Percentiles rank a stretch among this genome's conserved stretches.
phyloP scores from a whole-genome alignment of 2,113 vertebrate genomes.

The Pseudorectes ferrugineus region DNA sequence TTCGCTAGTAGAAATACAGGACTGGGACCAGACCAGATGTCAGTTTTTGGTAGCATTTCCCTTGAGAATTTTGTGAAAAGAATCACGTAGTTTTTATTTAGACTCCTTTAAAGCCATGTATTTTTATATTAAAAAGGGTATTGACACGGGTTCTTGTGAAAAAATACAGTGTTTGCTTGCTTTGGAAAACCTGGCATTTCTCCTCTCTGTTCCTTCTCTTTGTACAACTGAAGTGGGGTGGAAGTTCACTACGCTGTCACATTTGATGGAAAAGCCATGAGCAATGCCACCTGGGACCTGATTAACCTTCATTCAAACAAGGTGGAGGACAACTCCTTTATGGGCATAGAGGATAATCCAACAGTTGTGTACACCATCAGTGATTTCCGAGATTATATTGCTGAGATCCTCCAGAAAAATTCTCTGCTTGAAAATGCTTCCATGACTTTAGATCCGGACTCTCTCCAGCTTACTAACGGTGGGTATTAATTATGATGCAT shows the following conservation, averaged over 20 bases:
- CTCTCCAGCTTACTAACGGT: conserved; percentile 80
- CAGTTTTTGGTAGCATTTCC: not conserved
- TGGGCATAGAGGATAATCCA: conserved; percentile 74
- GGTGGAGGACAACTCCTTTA: conserved; percentile 83
- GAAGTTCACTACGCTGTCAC: conserved; percentile 83
- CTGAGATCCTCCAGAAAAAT: conserved; percentile 80
- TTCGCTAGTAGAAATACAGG: not conserved
- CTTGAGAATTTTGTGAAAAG: not conserved
- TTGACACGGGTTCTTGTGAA: not conserved
- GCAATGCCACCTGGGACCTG: conserved; percentile 83
- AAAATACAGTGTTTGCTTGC: not conserved
- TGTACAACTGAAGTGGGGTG: conserved; percentile 63
- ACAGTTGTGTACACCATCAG: conserved; percentile 77
- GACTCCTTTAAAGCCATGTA: not conserved
- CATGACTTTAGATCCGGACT: conserved; percentile 71
- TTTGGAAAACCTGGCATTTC: not conserved
- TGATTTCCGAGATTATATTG: conserved; percentile 77
- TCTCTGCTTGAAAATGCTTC: conserved; percentile 77
- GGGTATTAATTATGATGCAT: conserved; percentile 1
- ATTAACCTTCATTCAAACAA: conserved; percentile 88
- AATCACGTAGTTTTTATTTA: not conserved
- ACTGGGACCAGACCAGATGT: not conserved
- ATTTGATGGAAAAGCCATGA: conserved; percentile 82
- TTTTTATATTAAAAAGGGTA: not conserved
- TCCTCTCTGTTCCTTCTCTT: conserved; percentile 21